These are phyloP conservation scores for Syrmaticus mikado DNA, from an alignment of 2,113 vertebrate species.

Conservation along the genomic window DNA sequence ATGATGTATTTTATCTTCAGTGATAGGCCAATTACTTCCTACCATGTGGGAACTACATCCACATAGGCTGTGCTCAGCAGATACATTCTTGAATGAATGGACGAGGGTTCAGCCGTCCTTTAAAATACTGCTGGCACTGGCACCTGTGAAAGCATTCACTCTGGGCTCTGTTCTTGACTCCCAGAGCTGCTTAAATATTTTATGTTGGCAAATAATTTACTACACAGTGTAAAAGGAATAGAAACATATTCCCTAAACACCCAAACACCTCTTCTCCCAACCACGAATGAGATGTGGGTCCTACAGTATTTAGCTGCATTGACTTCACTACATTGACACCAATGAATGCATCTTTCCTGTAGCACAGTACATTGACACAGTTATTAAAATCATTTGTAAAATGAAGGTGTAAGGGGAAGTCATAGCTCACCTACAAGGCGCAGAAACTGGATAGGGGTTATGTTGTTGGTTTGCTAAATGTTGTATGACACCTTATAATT, in stretches of 20 bases:
- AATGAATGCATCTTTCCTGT: not conserved
- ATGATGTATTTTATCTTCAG: not conserved
- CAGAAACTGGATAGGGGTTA: not conserved
- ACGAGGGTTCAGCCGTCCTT: not conserved
- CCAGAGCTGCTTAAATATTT: not conserved
- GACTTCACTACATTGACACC: not conserved
- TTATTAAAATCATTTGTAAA: not conserved
- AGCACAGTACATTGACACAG: not conserved
- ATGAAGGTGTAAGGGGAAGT: not conserved
- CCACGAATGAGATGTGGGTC: not conserved
- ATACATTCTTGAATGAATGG: not conserved
- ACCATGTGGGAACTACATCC: not conserved
- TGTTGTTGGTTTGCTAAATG: not conserved
- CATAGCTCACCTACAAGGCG: not conserved
- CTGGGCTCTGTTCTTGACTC: not conserved
- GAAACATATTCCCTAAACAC: not conserved
- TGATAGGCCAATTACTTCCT: not conserved
- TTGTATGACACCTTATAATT: slow-evolving; percentile 12
- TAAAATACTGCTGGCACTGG: not conserved
- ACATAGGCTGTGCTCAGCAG: not conserved
- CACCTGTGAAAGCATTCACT: not conserved
- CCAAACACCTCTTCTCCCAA: not conserved
- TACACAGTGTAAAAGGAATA: not conserved
- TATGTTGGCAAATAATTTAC: not conserved
- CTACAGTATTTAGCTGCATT: not conserved